A percentile compares a stretch with the other conserved stretches of the same genome.
phyloP scores from a whole-genome alignment of 2,113 vertebrate genomes.

The Neodon shergylaensis region DNA sequence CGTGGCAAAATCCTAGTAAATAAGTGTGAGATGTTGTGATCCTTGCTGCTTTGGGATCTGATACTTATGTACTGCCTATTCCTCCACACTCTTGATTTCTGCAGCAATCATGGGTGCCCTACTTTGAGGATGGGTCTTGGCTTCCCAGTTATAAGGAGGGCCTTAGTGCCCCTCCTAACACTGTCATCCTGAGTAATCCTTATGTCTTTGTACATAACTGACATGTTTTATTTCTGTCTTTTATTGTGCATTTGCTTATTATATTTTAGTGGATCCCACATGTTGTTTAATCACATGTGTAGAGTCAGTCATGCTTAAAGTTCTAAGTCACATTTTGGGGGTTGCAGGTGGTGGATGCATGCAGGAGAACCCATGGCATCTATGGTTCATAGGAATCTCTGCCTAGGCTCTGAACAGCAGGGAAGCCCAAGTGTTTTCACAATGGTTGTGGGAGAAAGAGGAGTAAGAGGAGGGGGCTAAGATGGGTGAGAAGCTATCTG shows the following conservation, averaged over 20 bases:
- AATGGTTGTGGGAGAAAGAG: neutral
- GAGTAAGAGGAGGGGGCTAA: neutral
- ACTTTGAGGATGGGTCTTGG: neutral
- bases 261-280: neutral
- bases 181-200: neutral
- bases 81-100: neutral
- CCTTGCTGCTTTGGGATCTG: neutral
- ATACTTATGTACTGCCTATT: neutral
- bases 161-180: neutral
- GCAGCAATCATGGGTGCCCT: neutral
- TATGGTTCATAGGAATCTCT: neutral
- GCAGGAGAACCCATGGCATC: neutral
- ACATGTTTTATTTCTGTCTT: conserved; percentile 18
- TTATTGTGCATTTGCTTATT: neutral
- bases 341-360: neutral
- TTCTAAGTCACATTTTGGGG: neutral
- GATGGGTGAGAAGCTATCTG: neutral
- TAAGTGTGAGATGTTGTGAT: neutral
- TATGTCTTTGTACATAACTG: neutral
- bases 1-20: neutral
- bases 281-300: neutral
- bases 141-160: neutral
- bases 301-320: neutral
- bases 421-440: neutral
- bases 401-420: neutral